Base-by-base conservation (phyloP, 1,140 invertebrate species). In the Brachionus rubens region DNA sequence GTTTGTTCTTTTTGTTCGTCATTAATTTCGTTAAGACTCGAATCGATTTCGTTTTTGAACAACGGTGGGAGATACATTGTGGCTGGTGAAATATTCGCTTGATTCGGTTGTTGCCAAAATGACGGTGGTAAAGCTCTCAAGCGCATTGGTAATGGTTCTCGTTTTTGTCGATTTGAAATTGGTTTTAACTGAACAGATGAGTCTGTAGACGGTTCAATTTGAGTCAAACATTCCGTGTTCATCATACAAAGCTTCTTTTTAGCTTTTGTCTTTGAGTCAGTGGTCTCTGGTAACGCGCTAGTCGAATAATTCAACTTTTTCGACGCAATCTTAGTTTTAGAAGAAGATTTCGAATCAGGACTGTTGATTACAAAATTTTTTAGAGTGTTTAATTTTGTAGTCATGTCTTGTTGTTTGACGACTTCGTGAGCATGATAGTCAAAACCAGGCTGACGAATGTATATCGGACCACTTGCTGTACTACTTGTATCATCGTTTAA, bases 71-170 rank as follows among this genome's bases (percentile, higher is more conserved):
- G 79, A 26, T 81, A 82, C 76, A 82, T 76, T 26, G 77, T 80
- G 28, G 81, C 83, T n/a, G 87, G 86, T 0, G 86, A 85, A 10
- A 85, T 78, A 19, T 82, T 80, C 0, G 86, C 81, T 33, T 83
- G 80, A 79, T 88, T 88, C 9, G 87, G 87, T 77, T 88, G 86
- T 78, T 86, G 84, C 87, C 87, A 88, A 79, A 88, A 88, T 28
- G 86, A 87, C 78, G 86, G 85, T 14, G 87, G 87, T 43, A 88
- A 80, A 3, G 87, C 86, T 56, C 87, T 78, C 78, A 87, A 77
- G 78, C 86, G 84, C 86, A 87, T 87, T 21, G 86, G 86, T 40
- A 88, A 77, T 0, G 86, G 85, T 33, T 87, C 87, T 72, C 68
- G 21, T 72, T 72, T 72, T 72, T 40, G 36, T 48, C 30, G 24